Base-by-base conservation (phyloP, 2,888 invertebrate species). In the Limulus polyphemus region DNA sequence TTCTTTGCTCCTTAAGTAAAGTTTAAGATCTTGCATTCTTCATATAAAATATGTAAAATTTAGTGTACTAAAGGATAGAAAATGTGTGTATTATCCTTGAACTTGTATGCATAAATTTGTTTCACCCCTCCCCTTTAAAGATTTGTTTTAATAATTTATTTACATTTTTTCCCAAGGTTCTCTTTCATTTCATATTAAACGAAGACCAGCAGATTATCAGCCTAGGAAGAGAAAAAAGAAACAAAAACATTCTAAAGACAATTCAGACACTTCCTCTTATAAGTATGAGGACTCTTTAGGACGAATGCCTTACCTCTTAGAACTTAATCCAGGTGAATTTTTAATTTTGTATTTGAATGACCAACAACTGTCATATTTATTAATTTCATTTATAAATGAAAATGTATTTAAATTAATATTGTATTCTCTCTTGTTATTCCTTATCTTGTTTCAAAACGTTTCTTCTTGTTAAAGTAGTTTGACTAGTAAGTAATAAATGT, bases 121-220 rank as follows among this genome's bases (percentile, higher is more conserved):
- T 32, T 51, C 3, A 14, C 51, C 13, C 51, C 13, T 14, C 2
- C 9, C 51, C 14, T 14, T n/a, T n/a, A 51, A 51, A 10, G 14
- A 10, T n/a, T 51, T 51, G 1, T n/a, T 14, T 51, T n/a, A 14
- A 51, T 51, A 13, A 51, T 14, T 7, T 51, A n/a, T 13, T 14
- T 11, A 56, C 47, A 2, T 48, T 55, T 60, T 73, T 70, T 65
- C 76, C 73, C 58, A 79, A 90, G 94, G 94, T 78, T 92, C 92
- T 74, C 89, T 97, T 75, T 95, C 94, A 88, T 97, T 97, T 78
- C 95, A 97, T 80, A 90, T 97, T 76, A 83, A 93, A 74, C 83
- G 92, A 75, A 83, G 93, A 75, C 91, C 95, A 70, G 88, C 90
- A 58, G 94, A 94, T 77, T 85, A 88, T 73, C 88, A 87, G 76